Base-by-base conservation (phyloP, 2,797 vertebrate species). In the Fundulus diaphanus region DNA sequence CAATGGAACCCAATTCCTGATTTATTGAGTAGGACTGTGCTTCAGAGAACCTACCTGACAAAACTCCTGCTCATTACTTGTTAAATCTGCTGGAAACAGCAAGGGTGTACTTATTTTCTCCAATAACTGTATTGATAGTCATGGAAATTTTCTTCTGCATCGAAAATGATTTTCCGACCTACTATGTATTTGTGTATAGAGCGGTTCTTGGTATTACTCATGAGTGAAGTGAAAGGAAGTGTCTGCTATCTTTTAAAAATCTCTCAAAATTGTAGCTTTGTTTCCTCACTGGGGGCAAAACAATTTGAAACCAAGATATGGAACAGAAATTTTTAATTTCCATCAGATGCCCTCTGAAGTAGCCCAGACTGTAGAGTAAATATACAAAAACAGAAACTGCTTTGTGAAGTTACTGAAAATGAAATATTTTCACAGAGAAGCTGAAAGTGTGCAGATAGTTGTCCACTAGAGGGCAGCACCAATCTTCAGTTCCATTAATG, bases 381-480 rank as follows among this genome's bases (percentile, higher is more conserved):
- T n/a, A 5, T 9, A 42, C 7, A 42, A 16, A 37, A 56, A 27
- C 7, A 18, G 3, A 42, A 51, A 40, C 7, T 42, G 6, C 12
- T 22, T 46, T 48, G 59, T 49, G 9, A 61, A 61, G 18, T 61
- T 8, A 35, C 33, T 3, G 16, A 61, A 35, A 33, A 9, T 35
- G 20, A 22, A 61, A 61, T 59, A 16, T 61, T 61, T 61, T 59
- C 33, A 18, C n/a, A 7, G 12, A 49, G 31, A n/a, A 35, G 8
- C 9, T 35, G 9, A 11, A 18, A 24, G 7, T 42, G 22, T 18
- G 24, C 49, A 13, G 6, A 44, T 16, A 68, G 33, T n/a, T 44
- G 56, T 27, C 71, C 77, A 73, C 4, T 33, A 8, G 71, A 37
- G 65, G 71, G 66, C 70, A 68, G 70, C 42, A 73, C 18, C 18